Conservation (phyloP, 2,888 invertebrate species). For the Meandrusa payeni region DNA sequence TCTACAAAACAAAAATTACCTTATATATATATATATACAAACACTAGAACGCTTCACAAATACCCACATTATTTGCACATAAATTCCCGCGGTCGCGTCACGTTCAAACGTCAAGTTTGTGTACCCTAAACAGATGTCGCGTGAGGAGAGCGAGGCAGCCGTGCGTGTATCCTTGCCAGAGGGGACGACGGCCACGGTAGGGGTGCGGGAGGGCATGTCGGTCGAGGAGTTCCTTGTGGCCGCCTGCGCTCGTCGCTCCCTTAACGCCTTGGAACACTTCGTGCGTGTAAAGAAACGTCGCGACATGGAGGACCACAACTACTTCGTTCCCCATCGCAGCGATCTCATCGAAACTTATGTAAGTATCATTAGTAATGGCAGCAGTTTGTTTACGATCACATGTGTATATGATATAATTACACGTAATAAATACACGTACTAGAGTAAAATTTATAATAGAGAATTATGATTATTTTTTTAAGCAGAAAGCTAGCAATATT, state of each 20-base stretch:
- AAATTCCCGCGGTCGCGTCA: too few relatives aligned
- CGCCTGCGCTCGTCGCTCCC: conserved; percentile 94
- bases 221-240: conserved; percentile 97
- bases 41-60: too few relatives aligned
- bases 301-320: conserved; percentile 97
- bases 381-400: too few relatives aligned
- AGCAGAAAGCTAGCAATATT: too few relatives aligned
- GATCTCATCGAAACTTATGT: conserved; percentile 98
- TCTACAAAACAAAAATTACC: too few relatives aligned
- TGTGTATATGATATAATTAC: too few relatives aligned
- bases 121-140: conserved; percentile 84
- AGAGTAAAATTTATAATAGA: too few relatives aligned
- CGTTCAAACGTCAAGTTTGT: conserved; percentile 4
- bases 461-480: too few relatives aligned
- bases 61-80: too few relatives aligned
- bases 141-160: conserved; percentile 92
- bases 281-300: conserved; percentile 96
- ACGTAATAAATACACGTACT: too few relatives aligned
- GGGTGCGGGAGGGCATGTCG: conserved; percentile 94
- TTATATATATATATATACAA: too few relatives aligned
- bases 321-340: conserved; percentile 96
- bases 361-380: too few relatives aligned
- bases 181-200: conserved; percentile 89
- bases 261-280: conserved; percentile 97
- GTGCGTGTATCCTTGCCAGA: conserved; percentile 95